phyloP scores from a whole-genome alignment of 2,797 vertebrate genomes.

The Eutrigla gurnardus region DNA sequence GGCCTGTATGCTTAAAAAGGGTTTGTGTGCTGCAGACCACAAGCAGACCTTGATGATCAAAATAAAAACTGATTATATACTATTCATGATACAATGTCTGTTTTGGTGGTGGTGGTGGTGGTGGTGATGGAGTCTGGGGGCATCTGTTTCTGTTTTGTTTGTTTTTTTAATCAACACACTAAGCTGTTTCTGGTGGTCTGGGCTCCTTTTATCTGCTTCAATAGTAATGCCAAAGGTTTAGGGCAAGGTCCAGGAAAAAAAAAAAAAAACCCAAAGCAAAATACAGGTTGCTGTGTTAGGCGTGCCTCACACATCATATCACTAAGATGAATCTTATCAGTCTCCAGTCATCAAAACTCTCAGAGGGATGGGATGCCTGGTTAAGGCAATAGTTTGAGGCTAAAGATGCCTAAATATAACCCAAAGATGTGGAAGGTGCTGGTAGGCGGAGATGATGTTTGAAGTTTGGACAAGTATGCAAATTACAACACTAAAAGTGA shows the following conservation, averaged over 20 bases:
- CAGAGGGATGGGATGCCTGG: neutral
- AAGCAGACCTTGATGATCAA: slow-evolving; percentile 19
- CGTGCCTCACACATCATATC: slow-evolving; percentile 6
- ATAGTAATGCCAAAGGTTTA: neutral
- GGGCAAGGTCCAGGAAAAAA: neutral
- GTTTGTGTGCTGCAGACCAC: slow-evolving; percentile 1
- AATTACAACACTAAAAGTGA: slow-evolving; percentile 13
- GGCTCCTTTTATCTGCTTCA: slow-evolving; percentile 17
- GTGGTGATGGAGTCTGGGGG: neutral
- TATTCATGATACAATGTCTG: slow-evolving; percentile 30
- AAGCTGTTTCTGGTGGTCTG: slow-evolving; percentile 16
- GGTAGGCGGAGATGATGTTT: neutral
- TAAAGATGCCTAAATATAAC: slow-evolving; percentile 20
- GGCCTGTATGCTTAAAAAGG: neutral
- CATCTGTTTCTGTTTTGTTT: neutral
- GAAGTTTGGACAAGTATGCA: slow-evolving; percentile 7
- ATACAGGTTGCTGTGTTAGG: slow-evolving; percentile 12
- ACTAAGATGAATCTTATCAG: slow-evolving; percentile 40
- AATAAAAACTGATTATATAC: slow-evolving; percentile 45
- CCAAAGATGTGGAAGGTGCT: neutral
- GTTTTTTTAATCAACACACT: slow-evolving; percentile 18
- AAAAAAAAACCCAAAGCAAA: neutral
- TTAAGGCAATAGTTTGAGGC: neutral
- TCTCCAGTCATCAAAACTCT: slow-evolving; percentile 22
- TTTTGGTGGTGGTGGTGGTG: neutral